These are phyloP conservation scores for Galeruca laticollis DNA, from an alignment of 2,888 invertebrate species.

Conservation along the genomic window DNA sequence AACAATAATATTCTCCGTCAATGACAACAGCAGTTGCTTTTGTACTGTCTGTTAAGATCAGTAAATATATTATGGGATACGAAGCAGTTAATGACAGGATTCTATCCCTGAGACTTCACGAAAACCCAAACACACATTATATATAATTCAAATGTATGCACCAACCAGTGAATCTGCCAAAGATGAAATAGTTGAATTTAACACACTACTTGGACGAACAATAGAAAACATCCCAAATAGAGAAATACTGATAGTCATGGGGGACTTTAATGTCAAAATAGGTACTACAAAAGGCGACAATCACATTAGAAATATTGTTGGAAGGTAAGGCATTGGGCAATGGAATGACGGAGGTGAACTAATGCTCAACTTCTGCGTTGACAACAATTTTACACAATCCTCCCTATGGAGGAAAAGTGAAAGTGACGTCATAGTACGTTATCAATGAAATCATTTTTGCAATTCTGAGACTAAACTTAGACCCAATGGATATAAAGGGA, in stretches of 20 bases:
- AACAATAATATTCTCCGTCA: constrained; percentile 8
- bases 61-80: not conserved
- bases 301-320: not conserved
- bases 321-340: not conserved
- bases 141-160: constrained; percentile 12
- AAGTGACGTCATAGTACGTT: no score
- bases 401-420: no score
- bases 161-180: not conserved
- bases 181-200: no score
- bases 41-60: not conserved
- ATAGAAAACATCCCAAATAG: not conserved
- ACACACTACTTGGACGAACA: no score
- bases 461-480: no score
- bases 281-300: no score
- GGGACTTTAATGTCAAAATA: no score
- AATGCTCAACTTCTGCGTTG: not conserved
- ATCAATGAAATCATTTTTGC: no score
- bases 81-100: constrained; percentile 8
- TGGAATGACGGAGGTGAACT: not conserved
- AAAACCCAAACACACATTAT: not conserved
- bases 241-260: not conserved
- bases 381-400: not conserved
- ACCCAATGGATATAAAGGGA: no score
- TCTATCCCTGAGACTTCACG: constrained; percentile 5
- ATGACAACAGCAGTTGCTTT: constrained; percentile 2